Conservation (phyloP, 2,888 invertebrate genomes). For the Pyrrhia umbra region DNA sequence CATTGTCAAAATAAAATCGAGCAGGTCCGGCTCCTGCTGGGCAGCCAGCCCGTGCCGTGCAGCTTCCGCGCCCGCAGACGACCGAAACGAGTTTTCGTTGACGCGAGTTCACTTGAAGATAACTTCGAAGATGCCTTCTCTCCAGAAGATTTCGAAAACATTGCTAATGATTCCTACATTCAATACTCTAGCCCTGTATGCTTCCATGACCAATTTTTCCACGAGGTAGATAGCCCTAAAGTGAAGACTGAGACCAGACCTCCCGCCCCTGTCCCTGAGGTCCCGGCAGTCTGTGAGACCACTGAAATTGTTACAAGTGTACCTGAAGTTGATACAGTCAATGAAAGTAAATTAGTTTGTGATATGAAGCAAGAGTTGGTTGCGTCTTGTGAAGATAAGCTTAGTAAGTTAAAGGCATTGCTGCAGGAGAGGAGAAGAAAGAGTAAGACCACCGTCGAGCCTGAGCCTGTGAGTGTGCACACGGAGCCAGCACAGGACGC, state of each 20-base stretch:
- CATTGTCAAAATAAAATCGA: slow-evolving; percentile 82
- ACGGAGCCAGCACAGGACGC: slow-evolving; percentile 1
- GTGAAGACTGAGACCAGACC: slow-evolving; percentile 68
- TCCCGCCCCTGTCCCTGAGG: slow-evolving; percentile 13
- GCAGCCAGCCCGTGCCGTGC: slow-evolving; percentile 65
- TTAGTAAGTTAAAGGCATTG: slow-evolving; percentile 78
- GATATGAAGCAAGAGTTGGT: slow-evolving; percentile 69
- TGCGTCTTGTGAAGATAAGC: slow-evolving; percentile 81
- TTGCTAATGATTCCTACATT: slow-evolving; percentile 70
- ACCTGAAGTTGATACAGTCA: slow-evolving; percentile 41
- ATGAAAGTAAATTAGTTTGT: slow-evolving; percentile 33
- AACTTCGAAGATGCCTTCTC: slow-evolving; percentile 82
- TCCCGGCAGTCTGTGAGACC: slow-evolving; percentile 46
- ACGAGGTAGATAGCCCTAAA: slow-evolving; percentile 71
- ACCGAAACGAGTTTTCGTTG: slow-evolving; percentile 76
- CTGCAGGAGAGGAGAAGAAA: slow-evolving; percentile 71
- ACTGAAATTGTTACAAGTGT: slow-evolving; percentile 65
- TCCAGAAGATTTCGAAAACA: slow-evolving; percentile 76
- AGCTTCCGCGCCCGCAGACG: slow-evolving; percentile 65
- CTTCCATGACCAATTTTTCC: slow-evolving; percentile 67
- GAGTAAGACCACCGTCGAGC: slow-evolving; percentile 29
- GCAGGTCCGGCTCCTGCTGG: slow-evolving; percentile 73
- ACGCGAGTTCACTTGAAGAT: slow-evolving; percentile 76
- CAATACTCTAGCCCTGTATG: slow-evolving; percentile 73
- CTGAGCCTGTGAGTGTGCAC: slow-evolving; percentile 32